Evolutionary conservation across 2,888 invertebrate genomes (phyloP), one percentile per base, ranked within the genome.

Genomic region (Xylota segnis): DNA sequence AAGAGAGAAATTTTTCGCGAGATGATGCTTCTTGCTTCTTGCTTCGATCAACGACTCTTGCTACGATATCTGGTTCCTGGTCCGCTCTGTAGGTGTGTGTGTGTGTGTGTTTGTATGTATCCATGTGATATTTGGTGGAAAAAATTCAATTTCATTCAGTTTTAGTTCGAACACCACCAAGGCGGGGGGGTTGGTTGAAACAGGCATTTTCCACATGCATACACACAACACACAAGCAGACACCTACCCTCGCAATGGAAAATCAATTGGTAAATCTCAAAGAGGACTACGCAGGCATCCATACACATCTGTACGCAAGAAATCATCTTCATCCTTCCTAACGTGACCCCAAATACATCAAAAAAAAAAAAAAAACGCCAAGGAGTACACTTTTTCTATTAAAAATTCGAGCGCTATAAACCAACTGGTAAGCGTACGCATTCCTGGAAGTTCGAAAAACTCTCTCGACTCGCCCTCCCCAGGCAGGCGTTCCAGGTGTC

Each of bases 371-470:
- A 58, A 66, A 56, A 59, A 23, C 47, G 16, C 43, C 12, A 58
- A 52, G 43, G 43, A 43, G 58, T 29, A 66, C 43, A 32, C 2
- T 29, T 34, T 58, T 82, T 77, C 77, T 56, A 58, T 12, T 16
- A 32, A 50, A 65, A 61, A 23, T 68, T 61, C 52, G n/a, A 27
- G 32, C 43, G 37, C 29, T 32, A 50, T 9, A 23, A 52, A 50
- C 50, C 37, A 18, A 68, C 75, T 70, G 61, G 75, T 43, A 29
- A 32, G 59, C 56, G 50, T 63, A 52, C 61, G 76, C 82, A 86
- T 86, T 86, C 86, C 82, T 86, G 86, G 82, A 82, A 82, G 72
- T 58, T 86, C 76, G 82, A 86, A 77, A 61, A 37, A 10, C 10
- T 2, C 37, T 10, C 71, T 50, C 56, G 9, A 47, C n/a, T 10